phyloP scores from a whole-genome alignment of 2,113 vertebrate species.

The Mormoops blainvillei region DNA sequence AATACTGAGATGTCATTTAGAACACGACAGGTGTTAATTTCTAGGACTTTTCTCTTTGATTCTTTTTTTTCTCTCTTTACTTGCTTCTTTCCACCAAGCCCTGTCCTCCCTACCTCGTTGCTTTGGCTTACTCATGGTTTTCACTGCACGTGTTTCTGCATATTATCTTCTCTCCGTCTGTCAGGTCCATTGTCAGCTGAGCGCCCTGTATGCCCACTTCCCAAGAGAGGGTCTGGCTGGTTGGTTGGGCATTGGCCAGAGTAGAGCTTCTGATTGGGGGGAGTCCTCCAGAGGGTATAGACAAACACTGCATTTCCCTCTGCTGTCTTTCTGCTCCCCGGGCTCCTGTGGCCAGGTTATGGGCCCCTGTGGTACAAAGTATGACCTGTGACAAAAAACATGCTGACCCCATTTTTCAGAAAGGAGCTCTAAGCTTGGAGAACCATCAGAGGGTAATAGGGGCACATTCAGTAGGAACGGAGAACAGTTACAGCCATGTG shows the following conservation, averaged over 20 bases:
- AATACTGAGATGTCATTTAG: not conserved
- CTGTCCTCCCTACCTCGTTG: not conserved
- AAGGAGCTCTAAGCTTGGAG: not conserved
- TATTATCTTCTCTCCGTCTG: not conserved
- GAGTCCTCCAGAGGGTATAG: not conserved
- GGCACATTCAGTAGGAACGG: not conserved
- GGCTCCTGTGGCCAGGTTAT: not conserved
- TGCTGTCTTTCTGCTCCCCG: not conserved
- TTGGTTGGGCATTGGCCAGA: not conserved
- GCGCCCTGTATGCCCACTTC: not conserved
- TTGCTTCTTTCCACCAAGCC: not conserved
- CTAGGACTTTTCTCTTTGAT: not conserved
- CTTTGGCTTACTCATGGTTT: not conserved
- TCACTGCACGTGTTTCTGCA: not conserved
- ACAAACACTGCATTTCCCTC: not conserved
- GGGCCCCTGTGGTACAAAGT: not conserved
- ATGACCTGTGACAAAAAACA: not conserved
- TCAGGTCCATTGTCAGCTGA: not conserved
- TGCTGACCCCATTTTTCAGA: not conserved
- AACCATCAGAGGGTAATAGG: not conserved
- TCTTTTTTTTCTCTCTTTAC: not conserved
- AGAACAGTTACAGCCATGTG: not conserved
- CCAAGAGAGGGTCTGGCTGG: not conserved
- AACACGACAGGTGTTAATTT: not conserved
- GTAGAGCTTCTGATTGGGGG: not conserved